A percentile compares a stretch with the other conserved stretches of the same genome.
Evolutionary conservation across 2,888 invertebrate genomes (phyloP).

Genomic region (Drosophila anomalata): DNA sequence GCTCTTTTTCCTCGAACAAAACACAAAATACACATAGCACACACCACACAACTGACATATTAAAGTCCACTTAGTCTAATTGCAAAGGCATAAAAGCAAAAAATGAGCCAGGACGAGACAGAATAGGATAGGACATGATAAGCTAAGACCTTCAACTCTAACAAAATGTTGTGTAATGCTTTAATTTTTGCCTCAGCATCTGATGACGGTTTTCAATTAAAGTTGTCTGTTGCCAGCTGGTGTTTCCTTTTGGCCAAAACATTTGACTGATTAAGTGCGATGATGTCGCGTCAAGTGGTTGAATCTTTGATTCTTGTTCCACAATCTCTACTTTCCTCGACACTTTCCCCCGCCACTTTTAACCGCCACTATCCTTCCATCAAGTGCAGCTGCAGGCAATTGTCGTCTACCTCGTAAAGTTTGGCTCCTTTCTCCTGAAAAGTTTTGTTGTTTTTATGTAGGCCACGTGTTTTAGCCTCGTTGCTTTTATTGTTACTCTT

Average conservation of each 20-base stretch:
- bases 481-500: constrained; percentile 52
- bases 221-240: constrained; percentile 64
- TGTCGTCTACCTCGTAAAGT: constrained; percentile 43
- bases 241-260: constrained; percentile 28
- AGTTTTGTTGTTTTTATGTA: constrained; percentile 53
- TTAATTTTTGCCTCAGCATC: constrained; percentile 27
- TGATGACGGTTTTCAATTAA: constrained; percentile 71
- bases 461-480: constrained; percentile 57
- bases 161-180: constrained; percentile 17
- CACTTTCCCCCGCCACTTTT: constrained; percentile 6
- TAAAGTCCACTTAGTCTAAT: constrained; percentile 75
- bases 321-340: background rate
- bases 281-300: constrained; percentile 48
- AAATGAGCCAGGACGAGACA: background rate
- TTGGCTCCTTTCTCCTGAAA: constrained; percentile 26
- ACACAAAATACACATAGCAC: constrained; percentile 18
- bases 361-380: background rate
- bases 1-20: constrained; percentile 39
- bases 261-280: constrained; percentile 75
- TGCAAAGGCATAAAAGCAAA: constrained; percentile 50
- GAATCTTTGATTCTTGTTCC: constrained; percentile 13
- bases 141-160: background rate
- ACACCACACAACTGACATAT: constrained; percentile 55
- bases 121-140: background rate
- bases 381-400: constrained; percentile 70